Evolutionary conservation across 2,888 invertebrate species (phyloP), one percentile per base, ranked within the genome.

Genomic region (Lochmaea capreae): DNA sequence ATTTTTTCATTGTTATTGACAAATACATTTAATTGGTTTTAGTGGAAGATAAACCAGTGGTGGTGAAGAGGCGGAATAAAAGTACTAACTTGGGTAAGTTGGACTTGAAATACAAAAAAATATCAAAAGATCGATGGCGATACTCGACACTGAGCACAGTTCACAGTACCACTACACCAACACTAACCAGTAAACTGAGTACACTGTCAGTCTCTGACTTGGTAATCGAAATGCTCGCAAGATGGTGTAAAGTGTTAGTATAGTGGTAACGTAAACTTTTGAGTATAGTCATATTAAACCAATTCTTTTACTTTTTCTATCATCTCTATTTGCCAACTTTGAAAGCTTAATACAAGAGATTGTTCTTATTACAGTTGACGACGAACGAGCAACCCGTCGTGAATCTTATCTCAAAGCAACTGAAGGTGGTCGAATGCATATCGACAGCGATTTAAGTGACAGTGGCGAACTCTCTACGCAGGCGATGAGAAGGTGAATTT

Each of bases 341-440:
- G n/a, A n/a, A n/a, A n/a, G n/a, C n/a, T n/a, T n/a, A n/a, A n/a
- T n/a, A n/a, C n/a, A n/a, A n/a, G n/a, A n/a, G n/a, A n/a, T 63
- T 72, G 3, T 26, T 71, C 69, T 85, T 81, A 82, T 88, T 86
- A 78, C 86, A 90, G 92, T 90, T 87, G 95, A 95, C 85, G 97
- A 97, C 85, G 96, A 96, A 83, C 92, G 95, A 78, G 92, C 93
- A 33, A 95, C 94, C 88, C 91, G 97, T 80, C 90, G 97, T 81
- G 95, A 96, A 79, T 97, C 97, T n/a, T 98, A 98, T 88, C 89
- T 97, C 79, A 96, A 96, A 88, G 97, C 97, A 59, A 97, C 97
- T 11, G 95, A 94, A 90, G 93, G 93, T 76, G 94, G 94, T 83
- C 89, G 93, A 76, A 90, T 93, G 87, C 92, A 92, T 82, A 88